Evolutionary conservation across 23 tunicate genomes (phyloP).

Genomic region (Styela clava): DNA sequence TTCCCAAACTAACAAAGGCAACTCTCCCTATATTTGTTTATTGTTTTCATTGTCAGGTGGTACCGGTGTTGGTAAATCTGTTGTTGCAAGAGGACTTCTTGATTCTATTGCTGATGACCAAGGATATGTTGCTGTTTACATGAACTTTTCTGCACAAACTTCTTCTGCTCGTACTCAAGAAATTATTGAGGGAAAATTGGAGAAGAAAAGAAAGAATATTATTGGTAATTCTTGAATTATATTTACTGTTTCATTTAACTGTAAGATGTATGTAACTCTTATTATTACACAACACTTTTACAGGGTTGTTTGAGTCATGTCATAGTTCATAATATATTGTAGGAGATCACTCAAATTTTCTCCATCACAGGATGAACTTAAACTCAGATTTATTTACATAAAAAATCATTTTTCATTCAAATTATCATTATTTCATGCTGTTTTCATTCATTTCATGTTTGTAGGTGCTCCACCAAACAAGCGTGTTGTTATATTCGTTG

Average conservation of each 20-base stretch:
- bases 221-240: too few species aligned
- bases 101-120: conserved; percentile 76
- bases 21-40: too few species aligned
- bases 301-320: too few species aligned
- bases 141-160: conserved; percentile 99
- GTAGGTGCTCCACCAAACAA: conserved; percentile 95
- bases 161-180: conserved; percentile 95
- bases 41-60: conserved; percentile 60
- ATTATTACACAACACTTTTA: too few species aligned
- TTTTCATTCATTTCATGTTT: background rate
- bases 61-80: conserved; percentile 99
- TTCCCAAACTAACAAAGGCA: too few species aligned
- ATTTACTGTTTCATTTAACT: background rate
- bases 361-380: too few species aligned
- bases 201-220: conserved; percentile 92
- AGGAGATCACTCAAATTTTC: too few species aligned
- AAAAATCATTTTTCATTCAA: too few species aligned
- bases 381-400: too few species aligned
- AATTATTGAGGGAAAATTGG: conserved; percentile 94
- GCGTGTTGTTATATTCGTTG: conserved; percentile 91
- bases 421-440: too few species aligned
- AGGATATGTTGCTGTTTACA: conserved; percentile 83
- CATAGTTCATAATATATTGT: background rate
- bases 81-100: conserved; percentile 95
- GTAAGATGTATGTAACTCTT: background rate